Base-by-base conservation (phyloP, 2,888 invertebrate species). In the Trichopoda pennipes region DNA sequence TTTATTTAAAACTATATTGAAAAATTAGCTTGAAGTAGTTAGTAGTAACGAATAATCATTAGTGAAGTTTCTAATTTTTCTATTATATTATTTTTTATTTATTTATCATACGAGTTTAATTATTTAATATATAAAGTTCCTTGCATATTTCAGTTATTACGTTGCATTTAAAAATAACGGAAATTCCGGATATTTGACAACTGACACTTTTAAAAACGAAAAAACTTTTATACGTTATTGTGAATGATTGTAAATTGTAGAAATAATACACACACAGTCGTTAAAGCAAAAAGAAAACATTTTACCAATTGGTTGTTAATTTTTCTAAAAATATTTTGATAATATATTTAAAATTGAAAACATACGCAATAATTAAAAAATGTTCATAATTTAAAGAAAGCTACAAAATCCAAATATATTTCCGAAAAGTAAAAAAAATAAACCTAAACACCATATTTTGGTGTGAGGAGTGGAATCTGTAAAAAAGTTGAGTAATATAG, bases 231-330 rank as follows among this genome's bases (percentile, higher is more conserved):
- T 21, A 35, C 7, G 14, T 21, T 60, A 76, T 61, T 76, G 69
- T 69, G 68, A 76, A 69, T 76, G 35, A 55, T 60, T 17, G 9
- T 21, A 23, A 75, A 51, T n/a, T 8, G 2, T 9, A 16, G 32
- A 72, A 28, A 17, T 42, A 28, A 63, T 16, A n/a, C 19, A 47
- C 42, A 44, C 28, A 55, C 16, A 47, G 8, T 47, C 28, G 9
- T 12, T 8, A 55, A 17, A 58, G 49, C 17, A 51, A 44, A 23
- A 58, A 58, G 53, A 79, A 64, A 73, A 63, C 53, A 58, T 55
- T 78, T 78, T 64, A 35, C 58, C 66, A 78, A 66, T 72, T 73
- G 58, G 64, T 77, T 70, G 58, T 60, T 73, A 73, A 61, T 60
- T 73, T 55, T 60, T 32, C 32, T 66, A 58, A 61, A 60, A 61